Conservation (phyloP, 2,797 vertebrate genomes). For the Poeciliopsis gracilis region DNA sequence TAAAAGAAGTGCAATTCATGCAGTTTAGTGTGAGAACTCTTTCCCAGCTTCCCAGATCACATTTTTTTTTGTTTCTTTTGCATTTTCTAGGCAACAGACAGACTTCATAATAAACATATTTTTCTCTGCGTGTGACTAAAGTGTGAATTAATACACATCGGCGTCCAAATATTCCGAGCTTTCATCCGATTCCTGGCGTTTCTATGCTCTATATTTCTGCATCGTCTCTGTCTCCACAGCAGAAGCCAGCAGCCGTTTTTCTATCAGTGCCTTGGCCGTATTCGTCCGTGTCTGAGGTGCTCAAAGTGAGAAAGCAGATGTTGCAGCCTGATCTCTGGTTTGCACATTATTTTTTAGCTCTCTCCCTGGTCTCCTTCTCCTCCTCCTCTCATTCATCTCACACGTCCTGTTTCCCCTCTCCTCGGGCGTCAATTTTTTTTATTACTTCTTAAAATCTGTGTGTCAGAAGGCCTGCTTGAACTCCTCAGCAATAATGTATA, state of each 20-base stretch:
- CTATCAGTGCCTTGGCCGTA: constrained; percentile 6
- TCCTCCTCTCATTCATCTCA: constrained; percentile 12
- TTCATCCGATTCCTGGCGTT: constrained; percentile 5
- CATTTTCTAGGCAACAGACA: constrained; percentile 3
- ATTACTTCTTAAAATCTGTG: too few relatives aligned
- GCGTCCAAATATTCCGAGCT: constrained; percentile 3
- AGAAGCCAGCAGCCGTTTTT: constrained; percentile 8
- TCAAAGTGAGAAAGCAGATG: constrained; percentile 60
- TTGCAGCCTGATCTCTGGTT: constrained; percentile 42
- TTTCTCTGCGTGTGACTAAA: constrained; percentile 23
- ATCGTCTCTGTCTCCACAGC: constrained; percentile 12
- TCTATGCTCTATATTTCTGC: constrained; percentile 18
- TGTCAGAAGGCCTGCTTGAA: too few relatives aligned
- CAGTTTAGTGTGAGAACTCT: constrained; percentile 39
- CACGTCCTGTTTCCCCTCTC: constrained; percentile 15
- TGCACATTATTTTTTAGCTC: constrained; percentile 40
- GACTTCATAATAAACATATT: constrained; percentile 13
- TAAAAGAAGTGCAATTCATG: constrained; percentile 40
- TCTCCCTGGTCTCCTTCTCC: constrained; percentile 20
- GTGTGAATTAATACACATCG: constrained; percentile 17
- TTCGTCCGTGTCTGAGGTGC: constrained; percentile 32
- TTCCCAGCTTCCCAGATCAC: constrained; percentile 14
- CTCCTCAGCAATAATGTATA: too few relatives aligned
- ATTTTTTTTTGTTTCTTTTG: constrained; percentile 11
- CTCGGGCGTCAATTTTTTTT: too few relatives aligned